Evolutionary conservation across 2,113 vertebrate genomes (phyloP), one percentile per base, ranked within the genome.

Genomic region (Glareola pratincola): DNA sequence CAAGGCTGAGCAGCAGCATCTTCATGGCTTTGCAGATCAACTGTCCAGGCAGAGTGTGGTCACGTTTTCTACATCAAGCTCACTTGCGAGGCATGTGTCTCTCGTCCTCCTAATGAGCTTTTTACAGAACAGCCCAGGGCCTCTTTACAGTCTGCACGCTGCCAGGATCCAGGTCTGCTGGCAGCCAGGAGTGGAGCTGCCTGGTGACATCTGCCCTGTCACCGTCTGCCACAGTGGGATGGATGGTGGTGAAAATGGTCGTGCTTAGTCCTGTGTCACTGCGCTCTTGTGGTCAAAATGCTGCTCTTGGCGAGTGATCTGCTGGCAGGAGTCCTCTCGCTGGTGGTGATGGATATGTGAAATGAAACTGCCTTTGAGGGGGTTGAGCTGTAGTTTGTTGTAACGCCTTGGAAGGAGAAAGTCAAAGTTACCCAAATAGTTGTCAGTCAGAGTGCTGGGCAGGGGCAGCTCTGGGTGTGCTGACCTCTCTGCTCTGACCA

Each of bases 401-500:
- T 87, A 57, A 69, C 1, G 14, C 63, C 85, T 67, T 80, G 79
- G 43, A 92, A 93, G 67, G 83, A 79, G 87, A 96, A 94, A 94
- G 93, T 85, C 81, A 56, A 88, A 94, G 82, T 54, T 92, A 94
- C 63, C 64, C 48, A 93, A 86, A 86, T 3, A 85, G 69, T 48
- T 85, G 76, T 97, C 84, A 60, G 3, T 87, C 74, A 17, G 51
- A 75, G 68, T 77, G 45, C 26, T 2, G 34, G 51, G 57, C 77
- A 88, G 90, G 79, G 64, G 88, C 57, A 67, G 84, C 86, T 71
- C 89, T 71, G 85, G 41, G 53, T 53, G 56, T 26, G 60, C 20
- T 94, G 96, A 93, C 95, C 88, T 92, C 76, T 95, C 62, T 43
- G 63, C 76, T 94, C 86, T 87, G 85, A 90, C 79, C 41, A 34